Base-by-base conservation (phyloP, 2,797 vertebrate genomes). In the Megaceryle alcyon region DNA sequence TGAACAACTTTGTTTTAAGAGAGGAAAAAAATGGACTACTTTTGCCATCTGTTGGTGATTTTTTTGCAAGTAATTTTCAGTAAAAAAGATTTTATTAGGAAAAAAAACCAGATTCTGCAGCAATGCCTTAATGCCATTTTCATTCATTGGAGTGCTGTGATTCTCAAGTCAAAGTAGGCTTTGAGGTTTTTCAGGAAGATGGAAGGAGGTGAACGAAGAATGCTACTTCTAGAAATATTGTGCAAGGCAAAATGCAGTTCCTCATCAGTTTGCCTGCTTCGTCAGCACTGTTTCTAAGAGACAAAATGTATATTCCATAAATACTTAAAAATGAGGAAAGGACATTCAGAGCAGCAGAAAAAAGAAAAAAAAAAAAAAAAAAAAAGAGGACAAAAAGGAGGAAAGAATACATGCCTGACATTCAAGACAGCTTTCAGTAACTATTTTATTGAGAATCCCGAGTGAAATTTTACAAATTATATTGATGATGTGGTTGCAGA, bases 201-300 rank as follows among this genome's bases (percentile, higher is more conserved):
- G 31, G 70, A 85, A 54, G 37, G 56, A 90, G 60, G 16, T 73
- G 33, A 63, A 26, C 3, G 6, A 28, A 90, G 87, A 88, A 72
- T 59, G 68, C n/a, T 59, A 29, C 39, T 91, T 89, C 66, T 63
- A 54, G 81, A 92, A 93, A 91, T 87, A 48, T 2, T 51, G n/a
- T 60, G n/a, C 54, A 82, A 91, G 49, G 77, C 44, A 85, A 54
- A 87, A 90, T 59, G 39, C 85, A 81, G 89, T 94, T 95, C 92
- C 93, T 72, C 78, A 69, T 84, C 63, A 37, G 35, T 63, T 81
- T 91, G 56, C 76, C 65, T 96, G 60, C 64, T 89, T 84, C 86
- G 65, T 93, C 92, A 88, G 65, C 88, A 41, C n/a, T 73, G 59
- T 92, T 95, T 92, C 94, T 93, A 93, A 95, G 91, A 88, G 81